phyloP scores from a whole-genome alignment of 1,140 invertebrate species.

The Trachymyrmex cornetzi region DNA sequence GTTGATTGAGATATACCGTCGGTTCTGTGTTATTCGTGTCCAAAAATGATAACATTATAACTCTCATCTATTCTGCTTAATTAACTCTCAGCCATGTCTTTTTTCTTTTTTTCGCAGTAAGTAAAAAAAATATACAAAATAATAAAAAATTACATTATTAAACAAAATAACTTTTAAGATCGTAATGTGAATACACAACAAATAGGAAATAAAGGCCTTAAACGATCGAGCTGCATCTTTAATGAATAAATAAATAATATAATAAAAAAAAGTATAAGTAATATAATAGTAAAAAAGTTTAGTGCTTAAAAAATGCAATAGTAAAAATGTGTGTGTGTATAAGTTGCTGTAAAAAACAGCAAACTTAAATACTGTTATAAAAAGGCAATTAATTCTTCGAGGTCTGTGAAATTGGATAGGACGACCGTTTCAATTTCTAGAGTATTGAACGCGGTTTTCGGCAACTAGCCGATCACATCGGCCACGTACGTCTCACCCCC shows the following conservation, averaged over 20 bases:
- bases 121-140: too few species aligned
- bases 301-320: too few species aligned
- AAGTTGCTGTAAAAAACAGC: too few species aligned
- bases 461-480: conserved; percentile 2
- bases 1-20: background rate
- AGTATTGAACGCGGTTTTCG: conserved; percentile 42
- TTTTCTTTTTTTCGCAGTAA: background rate
- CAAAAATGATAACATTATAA: conserved; percentile 2
- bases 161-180: too few species aligned
- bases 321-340: too few species aligned
- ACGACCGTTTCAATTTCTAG: conserved; percentile 34
- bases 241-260: too few species aligned
- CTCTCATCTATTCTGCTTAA: background rate
- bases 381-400: conserved; percentile 34
- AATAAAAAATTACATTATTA: too few species aligned
- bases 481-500: background rate
- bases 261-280: background rate
- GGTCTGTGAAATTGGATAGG: conserved; percentile 10
- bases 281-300: too few species aligned
- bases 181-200: too few species aligned
- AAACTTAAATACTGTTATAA: background rate
- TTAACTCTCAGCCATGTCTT: background rate
- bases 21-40: too few species aligned
- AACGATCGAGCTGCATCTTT: too few species aligned
- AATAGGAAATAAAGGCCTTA: too few species aligned